Evolutionary conservation across 37 sponge, comb jelly and placozoan genomes (phyloP).

Genomic region (Aplysina aerophoba): DNA sequence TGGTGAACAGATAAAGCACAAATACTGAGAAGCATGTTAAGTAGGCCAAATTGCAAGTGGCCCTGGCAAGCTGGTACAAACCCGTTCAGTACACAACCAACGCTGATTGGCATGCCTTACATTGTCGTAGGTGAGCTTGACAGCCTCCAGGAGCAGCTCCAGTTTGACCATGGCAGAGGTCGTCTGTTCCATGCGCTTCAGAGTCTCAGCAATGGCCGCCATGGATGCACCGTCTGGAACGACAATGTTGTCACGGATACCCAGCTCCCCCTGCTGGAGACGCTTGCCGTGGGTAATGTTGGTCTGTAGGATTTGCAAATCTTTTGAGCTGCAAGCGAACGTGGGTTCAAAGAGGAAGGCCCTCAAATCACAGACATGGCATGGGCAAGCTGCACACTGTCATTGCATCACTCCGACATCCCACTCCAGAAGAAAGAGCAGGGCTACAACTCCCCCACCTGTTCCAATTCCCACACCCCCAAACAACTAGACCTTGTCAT

Average conservation of each 20-base stretch:
- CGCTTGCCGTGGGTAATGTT: slow-evolving; percentile 47
- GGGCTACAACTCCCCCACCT: too few relatives aligned
- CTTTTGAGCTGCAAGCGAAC: neutral
- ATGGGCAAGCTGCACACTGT: too few relatives aligned
- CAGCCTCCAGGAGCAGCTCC: slow-evolving; percentile 85
- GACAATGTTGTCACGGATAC: slow-evolving; percentile 67
- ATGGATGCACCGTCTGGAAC: slow-evolving; percentile 68
- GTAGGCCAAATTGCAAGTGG: too few relatives aligned
- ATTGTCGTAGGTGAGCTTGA: slow-evolving; percentile 83
- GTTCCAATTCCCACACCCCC: too few relatives aligned
- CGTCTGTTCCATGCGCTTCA: slow-evolving; percentile 62
- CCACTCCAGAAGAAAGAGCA: too few relatives aligned
- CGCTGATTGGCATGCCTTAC: slow-evolving; percentile 30
- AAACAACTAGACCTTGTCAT: too few relatives aligned
- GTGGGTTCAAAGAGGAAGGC: neutral
- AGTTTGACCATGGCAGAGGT: slow-evolving; percentile 79
- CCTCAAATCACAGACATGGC: too few relatives aligned
- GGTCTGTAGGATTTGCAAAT: slow-evolving; percentile 40
- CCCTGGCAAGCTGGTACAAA: too few relatives aligned
- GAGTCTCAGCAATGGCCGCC: slow-evolving; percentile 51
- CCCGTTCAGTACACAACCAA: too few relatives aligned
- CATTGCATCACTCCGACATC: too few relatives aligned
- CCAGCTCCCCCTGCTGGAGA: slow-evolving; percentile 61
- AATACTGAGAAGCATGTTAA: too few relatives aligned
- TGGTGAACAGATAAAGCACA: too few relatives aligned